A percentile compares a stretch with the other conserved stretches of the same genome.
Conservation (phyloP, 2,888 invertebrate species). For the Leptothorax acervorum region DNA sequence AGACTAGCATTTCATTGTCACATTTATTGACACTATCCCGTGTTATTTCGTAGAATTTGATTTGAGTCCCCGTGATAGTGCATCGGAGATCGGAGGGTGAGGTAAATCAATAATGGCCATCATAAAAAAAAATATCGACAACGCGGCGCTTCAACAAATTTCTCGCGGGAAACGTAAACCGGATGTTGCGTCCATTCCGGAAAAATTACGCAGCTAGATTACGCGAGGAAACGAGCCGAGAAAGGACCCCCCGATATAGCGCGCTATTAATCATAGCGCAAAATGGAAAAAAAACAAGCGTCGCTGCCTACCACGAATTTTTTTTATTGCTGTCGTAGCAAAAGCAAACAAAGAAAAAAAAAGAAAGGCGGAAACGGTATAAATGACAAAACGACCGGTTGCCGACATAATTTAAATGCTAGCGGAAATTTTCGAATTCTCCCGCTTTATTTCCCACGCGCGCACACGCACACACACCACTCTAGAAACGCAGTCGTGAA, state of each 20-base stretch:
- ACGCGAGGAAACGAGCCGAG: constrained; percentile 52
- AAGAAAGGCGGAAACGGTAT: constrained; percentile 8
- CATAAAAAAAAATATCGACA: constrained; percentile 18
- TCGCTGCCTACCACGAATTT: constrained; percentile 14
- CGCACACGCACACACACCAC: constrained; percentile 49
- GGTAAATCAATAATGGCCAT: constrained; percentile 28
- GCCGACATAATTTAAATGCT: constrained; percentile 68
- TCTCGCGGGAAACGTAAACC: constrained; percentile 33
- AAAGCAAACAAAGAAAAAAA: not conserved
- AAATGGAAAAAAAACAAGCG: constrained; percentile 10
- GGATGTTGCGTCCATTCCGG: constrained; percentile 40
- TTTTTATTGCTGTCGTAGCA: constrained; percentile 22
- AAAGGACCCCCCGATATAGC: constrained; percentile 20
- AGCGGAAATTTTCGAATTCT: constrained; percentile 71
- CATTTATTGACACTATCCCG: constrained; percentile 9
- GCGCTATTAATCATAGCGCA: constrained; percentile 39
- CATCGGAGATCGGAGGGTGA: not conserved
- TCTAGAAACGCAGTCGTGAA: constrained; percentile 60
- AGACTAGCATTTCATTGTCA: not conserved
- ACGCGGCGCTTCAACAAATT: constrained; percentile 36
- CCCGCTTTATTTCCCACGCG: constrained; percentile 63
- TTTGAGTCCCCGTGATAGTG: constrained; percentile 1
- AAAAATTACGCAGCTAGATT: constrained; percentile 47
- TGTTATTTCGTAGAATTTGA: constrained; percentile 27
- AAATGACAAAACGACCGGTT: constrained; percentile 45